Conservation (phyloP, 1,140 invertebrate species). For the Solen grandis region DNA sequence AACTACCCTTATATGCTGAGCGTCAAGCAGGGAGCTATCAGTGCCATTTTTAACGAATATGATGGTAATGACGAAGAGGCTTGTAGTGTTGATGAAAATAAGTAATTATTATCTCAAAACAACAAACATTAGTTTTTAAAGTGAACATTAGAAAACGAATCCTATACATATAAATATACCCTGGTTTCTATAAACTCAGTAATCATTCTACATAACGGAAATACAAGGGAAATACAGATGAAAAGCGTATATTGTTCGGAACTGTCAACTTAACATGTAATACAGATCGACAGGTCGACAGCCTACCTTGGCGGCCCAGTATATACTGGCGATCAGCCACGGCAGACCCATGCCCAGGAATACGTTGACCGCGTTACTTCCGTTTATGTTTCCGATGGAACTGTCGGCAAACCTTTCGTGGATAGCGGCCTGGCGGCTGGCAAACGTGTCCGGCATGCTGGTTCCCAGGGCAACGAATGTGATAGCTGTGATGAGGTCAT, state of each 20-base stretch:
- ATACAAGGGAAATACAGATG: neutral
- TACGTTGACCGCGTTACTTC: slow-evolving; percentile 84
- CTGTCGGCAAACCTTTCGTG: slow-evolving; percentile 82
- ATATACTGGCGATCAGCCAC: slow-evolving; percentile 85
- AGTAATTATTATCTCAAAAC: neutral
- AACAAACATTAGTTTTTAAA: neutral
- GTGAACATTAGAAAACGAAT: neutral
- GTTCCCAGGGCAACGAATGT: slow-evolving; percentile 89
- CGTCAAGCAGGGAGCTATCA: no score
- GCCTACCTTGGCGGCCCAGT: slow-evolving; percentile 83
- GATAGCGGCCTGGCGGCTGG: slow-evolving; percentile 80
- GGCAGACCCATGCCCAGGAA: slow-evolving; percentile 86
- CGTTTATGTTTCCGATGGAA: slow-evolving; percentile 83
- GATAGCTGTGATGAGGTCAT: slow-evolving; percentile 83
- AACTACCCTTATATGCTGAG: no score
- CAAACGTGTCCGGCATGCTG: slow-evolving; percentile 86
- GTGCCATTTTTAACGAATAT: no score
- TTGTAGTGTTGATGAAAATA: no score
- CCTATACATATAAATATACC: neutral
- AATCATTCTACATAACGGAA: neutral
- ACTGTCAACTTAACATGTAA: neutral
- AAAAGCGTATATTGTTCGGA: neutral
- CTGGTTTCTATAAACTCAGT: neutral
- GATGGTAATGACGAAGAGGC: no score
- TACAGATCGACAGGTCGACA: neutral